Base-by-base conservation (phyloP, 2,797 vertebrate genomes). In the Clarias laeviceps region DNA sequence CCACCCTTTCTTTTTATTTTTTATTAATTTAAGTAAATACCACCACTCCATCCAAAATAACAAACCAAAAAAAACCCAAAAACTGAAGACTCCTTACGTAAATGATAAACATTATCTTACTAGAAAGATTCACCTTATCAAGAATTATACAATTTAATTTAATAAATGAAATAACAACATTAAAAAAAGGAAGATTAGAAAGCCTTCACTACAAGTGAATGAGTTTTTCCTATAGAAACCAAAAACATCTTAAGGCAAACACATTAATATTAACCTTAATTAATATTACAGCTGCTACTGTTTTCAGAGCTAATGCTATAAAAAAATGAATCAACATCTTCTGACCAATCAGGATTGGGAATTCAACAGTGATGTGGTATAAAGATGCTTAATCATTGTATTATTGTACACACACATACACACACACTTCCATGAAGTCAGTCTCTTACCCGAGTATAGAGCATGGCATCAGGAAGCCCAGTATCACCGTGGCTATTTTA, bases 381-480 rank as follows among this genome's bases (percentile, higher is more conserved):
- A 17, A 74, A 34, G 18, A 65, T 11, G 69, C 34, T 45, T 84
- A 40, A 79, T 74, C 40, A 34, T 37, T 2, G 3, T 37, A 45
- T 45, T 14, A n/a, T 15, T 45, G 3, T 64, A 59, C 7, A 59
- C 65, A 68, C 17, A 68, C 29, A 68, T 2, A 24, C 20, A 82
- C 18, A 70, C 37, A 54, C 24, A 14, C 34, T 85, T 81, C 27
- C 32, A 61, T 62, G 24, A 29, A 54, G 50, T 66, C 29, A 11
- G 50, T 14, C 50, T 91, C 95, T 94, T 91, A 96, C 95, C 95
- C 95, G 9, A 96, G 89, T 74, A 96, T 95, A 68, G 90, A n/a
- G 86, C 95, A 96, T 54, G 96, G 95, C 87, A 96, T 86, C 86
- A 96, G 88, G 86, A 96, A 96, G 1, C 94, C 95, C 4, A 96